phyloP scores from a whole-genome alignment of 92 coral and sea anemone species.

The Desmophyllum pertusum region DNA sequence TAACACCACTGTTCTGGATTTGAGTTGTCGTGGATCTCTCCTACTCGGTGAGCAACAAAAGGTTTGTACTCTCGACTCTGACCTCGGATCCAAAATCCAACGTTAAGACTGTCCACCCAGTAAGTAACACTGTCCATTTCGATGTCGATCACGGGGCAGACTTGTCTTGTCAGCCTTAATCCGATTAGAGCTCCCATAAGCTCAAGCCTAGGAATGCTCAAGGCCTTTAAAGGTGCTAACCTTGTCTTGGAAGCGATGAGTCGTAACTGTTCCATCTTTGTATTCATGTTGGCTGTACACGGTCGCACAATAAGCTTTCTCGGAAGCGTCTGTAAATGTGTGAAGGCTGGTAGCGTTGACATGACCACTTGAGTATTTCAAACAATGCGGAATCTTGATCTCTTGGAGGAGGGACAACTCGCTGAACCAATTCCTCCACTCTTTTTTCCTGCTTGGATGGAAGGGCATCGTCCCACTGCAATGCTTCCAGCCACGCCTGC shows the following conservation, averaged over 20 bases:
- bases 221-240: conserved; percentile 40
- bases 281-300: conserved; percentile 47
- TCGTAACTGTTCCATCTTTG: conserved; percentile 18
- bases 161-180: conserved; percentile 44
- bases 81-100: conserved; percentile 61
- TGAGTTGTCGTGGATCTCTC: conserved; percentile 58
- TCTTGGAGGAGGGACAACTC: conserved; percentile 39
- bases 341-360: conserved; percentile 23
- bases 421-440: conserved; percentile 57
- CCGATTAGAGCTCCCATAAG: conserved; percentile 41
- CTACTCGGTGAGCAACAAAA: conserved; percentile 66
- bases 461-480: conserved; percentile 43
- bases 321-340: conserved; percentile 55
- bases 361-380: conserved; percentile 24
- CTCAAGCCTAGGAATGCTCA: conserved; percentile 30
- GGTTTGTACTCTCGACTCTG: conserved; percentile 61
- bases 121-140: conserved; percentile 28
- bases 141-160: conserved; percentile 33
- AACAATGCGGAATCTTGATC: conserved; percentile 50
- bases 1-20: conserved; percentile 71
- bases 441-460: conserved; percentile 9
- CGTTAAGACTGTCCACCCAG: conserved; percentile 68
- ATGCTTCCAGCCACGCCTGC: conserved; percentile 53
- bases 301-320: conserved; percentile 52
- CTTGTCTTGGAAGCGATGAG: conserved; percentile 50